Conservation (phyloP, 2,888 invertebrate genomes). For the Cantharis nigra region DNA sequence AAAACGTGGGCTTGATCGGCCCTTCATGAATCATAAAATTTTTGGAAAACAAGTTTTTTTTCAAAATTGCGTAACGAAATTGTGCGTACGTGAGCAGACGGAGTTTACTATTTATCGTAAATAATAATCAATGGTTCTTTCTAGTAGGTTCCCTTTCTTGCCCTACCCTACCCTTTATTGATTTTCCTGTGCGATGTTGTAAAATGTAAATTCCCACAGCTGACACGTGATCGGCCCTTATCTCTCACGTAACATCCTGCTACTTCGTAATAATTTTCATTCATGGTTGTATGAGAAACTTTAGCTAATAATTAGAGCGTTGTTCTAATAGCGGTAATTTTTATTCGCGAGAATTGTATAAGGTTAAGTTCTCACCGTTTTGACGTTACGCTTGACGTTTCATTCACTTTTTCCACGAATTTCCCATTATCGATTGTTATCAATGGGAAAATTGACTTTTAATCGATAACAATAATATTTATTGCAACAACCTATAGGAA, state of each 20-base stretch:
- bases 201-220: constrained; percentile 25
- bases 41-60: too few species aligned
- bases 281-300: constrained; percentile 12
- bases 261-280: constrained; percentile 18
- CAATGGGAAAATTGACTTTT: background rate
- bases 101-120: background rate
- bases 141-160: background rate
- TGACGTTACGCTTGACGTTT: background rate
- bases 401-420: background rate
- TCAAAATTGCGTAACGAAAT: background rate
- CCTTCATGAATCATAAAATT: background rate
- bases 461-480: background rate
- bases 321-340: background rate
- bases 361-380: background rate
- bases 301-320: background rate
- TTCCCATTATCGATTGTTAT: background rate
- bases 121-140: constrained; percentile 2
- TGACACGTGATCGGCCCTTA: constrained; percentile 25
- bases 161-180: constrained; percentile 12
- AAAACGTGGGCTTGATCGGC: background rate
- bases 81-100: background rate
- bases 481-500: background rate
- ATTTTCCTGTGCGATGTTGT: constrained; percentile 24
- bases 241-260: constrained; percentile 16
- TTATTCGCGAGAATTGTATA: background rate